phyloP scores from a whole-genome alignment of 1,140 invertebrate species.

The Drosophila mojavensis region DNA sequence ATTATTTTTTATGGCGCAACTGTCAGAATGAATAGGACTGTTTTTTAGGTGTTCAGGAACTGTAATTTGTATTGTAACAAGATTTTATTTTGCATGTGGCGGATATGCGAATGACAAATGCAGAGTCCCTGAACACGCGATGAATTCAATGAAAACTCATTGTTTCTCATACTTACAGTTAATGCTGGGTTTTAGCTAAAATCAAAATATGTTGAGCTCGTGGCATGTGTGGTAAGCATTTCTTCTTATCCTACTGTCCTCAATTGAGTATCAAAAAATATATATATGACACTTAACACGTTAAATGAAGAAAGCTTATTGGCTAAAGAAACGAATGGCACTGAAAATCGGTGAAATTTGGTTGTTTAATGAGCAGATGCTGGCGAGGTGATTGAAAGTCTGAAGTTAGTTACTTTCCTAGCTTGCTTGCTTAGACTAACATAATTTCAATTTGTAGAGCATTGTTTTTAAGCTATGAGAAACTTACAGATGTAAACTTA shows the following conservation, averaged over 20 bases:
- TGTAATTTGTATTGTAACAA: constrained; percentile 34
- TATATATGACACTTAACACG: constrained; percentile 1
- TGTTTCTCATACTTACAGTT: constrained; percentile 62
- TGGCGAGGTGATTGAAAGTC: constrained; percentile 47
- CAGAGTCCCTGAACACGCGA: constrained; percentile 15
- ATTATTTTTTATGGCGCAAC: constrained; percentile 4
- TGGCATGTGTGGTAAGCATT: constrained; percentile 58
- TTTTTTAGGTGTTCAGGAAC: constrained; percentile 44
- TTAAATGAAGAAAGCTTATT: constrained; percentile 20
- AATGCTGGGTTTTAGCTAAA: constrained; percentile 36
- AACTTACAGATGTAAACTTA: constrained; percentile 35
- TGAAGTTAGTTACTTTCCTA: constrained; percentile 1
- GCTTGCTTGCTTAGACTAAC: constrained; percentile 7
- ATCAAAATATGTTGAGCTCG: constrained; percentile 10
- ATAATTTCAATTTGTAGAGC: constrained; percentile 20
- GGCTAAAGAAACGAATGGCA: constrained; percentile 18
- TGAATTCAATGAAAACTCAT: constrained; percentile 28
- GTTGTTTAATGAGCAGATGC: constrained; percentile 19
- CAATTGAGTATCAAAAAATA: constrained; percentile 20
- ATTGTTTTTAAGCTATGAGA: constrained; percentile 14
- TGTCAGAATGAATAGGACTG: constrained; percentile 36
- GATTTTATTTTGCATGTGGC: constrained; percentile 18
- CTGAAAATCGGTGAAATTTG: constrained; percentile 20
- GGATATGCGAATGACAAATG: constrained; percentile 35
- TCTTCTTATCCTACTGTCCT: constrained; percentile 13